Evolutionary conservation across 2,113 vertebrate species (phyloP), one percentile per base, ranked within the genome.

Genomic region (Poeciliopsis retropinna): DNA sequence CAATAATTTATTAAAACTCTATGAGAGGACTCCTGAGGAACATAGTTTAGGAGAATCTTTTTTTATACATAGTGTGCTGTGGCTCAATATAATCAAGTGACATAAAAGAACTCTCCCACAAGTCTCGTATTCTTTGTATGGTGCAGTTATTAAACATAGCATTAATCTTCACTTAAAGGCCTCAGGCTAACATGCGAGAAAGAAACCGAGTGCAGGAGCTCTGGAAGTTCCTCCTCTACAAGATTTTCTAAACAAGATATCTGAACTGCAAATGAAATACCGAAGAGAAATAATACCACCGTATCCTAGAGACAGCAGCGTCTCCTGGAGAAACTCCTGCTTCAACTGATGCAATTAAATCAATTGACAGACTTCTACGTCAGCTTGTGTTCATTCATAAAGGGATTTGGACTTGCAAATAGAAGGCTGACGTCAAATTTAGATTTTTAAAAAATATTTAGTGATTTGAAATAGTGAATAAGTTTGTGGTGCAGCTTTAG

Each of bases 1-100:
- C 17, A 63, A 60, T 32, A 2, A 65, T 78, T 67, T 65, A 73
- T 65, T 72, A 5, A 70, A 67, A 70, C 8, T 57, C 25, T 17
- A 25, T 25, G 51, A 57, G 51, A 57, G 51, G 51, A 57, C 51
- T 57, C 51, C 51, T 57, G 51, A n/a, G 51, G 19, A n/a, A n/a
- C 8, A n/a, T n/a, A 57, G 51, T 25, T 57, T 57, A 57, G 51
- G 8, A 57, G 25, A n/a, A 5, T 10, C 8, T 12, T 25, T 54
- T 57, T 57, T 54, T 25, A 57, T 57, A 57, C 25, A n/a, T 0
- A n/a, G 9, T 54, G 51, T n/a, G 17, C 19, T 57, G 2, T 57
- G 22, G 51, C 51, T 25, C 22, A n/a, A n/a, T n/a, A 57, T 57
- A 57, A 57, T 57, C 22, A 25, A 57, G 51, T 57, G 51, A 57